These are phyloP conservation scores for Trogon melanurus DNA, from an alignment of 2,113 vertebrate species.

Conservation along the genomic window DNA sequence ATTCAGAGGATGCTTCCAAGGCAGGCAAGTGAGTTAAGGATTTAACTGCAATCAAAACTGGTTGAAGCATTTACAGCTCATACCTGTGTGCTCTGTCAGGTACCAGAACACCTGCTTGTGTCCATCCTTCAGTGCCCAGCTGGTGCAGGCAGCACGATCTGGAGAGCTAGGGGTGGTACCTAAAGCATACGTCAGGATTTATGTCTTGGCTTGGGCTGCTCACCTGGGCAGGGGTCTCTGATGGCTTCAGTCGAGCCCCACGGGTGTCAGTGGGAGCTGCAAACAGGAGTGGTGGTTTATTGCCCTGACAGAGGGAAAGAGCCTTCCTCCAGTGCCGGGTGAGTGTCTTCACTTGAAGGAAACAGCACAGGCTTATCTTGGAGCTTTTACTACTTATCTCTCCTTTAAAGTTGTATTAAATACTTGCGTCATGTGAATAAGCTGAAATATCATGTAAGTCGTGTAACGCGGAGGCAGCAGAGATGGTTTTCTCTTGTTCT, in stretches of 20 bases:
- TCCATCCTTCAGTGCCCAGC: neutral
- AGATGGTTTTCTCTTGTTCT: neutral
- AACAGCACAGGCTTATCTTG: neutral
- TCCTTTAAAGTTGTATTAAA: neutral
- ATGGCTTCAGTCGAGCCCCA: rapidly evolving
- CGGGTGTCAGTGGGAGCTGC: neutral
- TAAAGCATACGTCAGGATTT: neutral
- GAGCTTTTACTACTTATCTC: neutral
- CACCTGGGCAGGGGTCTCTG: too few species aligned
- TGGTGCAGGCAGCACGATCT: neutral
- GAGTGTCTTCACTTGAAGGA: neutral
- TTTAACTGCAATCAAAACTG: neutral
- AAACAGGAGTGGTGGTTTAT: neutral
- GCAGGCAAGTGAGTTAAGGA: neutral
- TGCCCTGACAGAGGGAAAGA: neutral
- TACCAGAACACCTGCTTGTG: neutral
- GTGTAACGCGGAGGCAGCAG: neutral
- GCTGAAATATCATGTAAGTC: rapidly evolving
- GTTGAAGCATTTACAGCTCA: neutral
- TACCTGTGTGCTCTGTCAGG: neutral
- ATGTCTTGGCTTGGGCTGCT: neutral
- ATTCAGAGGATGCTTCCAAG: neutral
- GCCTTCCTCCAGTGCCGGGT: neutral
- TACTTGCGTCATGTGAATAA: neutral
- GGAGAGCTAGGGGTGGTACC: neutral